Evolutionary conservation across 92 coral and sea anemone genomes (phyloP).

Genomic region (Pocillopora grandis): DNA sequence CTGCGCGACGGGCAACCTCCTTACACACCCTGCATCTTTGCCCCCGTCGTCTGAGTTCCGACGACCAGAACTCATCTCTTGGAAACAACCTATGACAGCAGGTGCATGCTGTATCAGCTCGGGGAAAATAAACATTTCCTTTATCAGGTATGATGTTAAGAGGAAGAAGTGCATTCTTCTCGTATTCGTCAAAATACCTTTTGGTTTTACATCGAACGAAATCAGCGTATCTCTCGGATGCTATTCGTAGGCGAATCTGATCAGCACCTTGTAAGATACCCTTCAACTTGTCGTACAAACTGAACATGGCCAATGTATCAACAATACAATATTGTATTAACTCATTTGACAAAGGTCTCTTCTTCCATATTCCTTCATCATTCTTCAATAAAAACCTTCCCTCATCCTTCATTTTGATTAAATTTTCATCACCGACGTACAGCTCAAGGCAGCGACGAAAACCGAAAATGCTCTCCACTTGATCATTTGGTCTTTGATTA

Average conservation of each 20-base stretch:
- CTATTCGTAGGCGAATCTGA: conserved; percentile 59
- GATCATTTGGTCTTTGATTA: conserved; percentile 50
- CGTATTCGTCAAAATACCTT: conserved; percentile 62
- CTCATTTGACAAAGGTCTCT: conserved; percentile 56
- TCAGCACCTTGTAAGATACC: conserved; percentile 54
- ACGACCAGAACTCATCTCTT: conserved; percentile 52
- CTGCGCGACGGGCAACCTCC: too few species aligned
- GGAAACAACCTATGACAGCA: conserved; percentile 67
- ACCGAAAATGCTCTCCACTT: conserved; percentile 64
- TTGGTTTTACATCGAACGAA: conserved; percentile 63
- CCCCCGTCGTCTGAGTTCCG: too few species aligned
- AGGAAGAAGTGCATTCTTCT: conserved; percentile 73
- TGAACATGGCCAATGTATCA: conserved; percentile 72
- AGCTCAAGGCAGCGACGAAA: conserved; percentile 72
- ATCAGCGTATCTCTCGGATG: conserved; percentile 75
- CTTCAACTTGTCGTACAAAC: conserved; percentile 66
- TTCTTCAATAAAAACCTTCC: conserved; percentile 37
- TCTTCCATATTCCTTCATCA: conserved; percentile 44
- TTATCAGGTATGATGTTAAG: conserved; percentile 78
- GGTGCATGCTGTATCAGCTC: conserved; percentile 60
- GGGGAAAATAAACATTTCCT: conserved; percentile 61
- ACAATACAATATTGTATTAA: conserved; percentile 69
- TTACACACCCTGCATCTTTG: too few species aligned
- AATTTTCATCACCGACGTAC: conserved; percentile 66
- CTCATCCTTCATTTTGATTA: conserved; percentile 51